These are phyloP conservation scores for Eupithecia inturbata DNA, from an alignment of 2,888 invertebrate species.

Conservation along the genomic window DNA sequence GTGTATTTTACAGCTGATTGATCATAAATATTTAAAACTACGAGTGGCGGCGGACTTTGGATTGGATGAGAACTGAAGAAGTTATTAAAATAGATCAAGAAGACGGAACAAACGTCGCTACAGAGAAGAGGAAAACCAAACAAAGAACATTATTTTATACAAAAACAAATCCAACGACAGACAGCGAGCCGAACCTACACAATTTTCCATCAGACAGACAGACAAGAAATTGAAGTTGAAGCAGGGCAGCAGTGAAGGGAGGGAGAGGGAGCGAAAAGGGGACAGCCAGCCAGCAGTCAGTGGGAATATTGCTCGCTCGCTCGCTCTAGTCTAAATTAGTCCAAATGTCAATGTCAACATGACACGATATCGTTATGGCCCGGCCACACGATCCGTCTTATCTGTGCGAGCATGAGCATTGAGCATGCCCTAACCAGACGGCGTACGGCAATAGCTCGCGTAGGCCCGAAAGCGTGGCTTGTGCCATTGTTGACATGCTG, in stretches of 20 bases:
- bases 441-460: too few species aligned
- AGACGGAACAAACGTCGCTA: neutral
- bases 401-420: too few species aligned
- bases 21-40: neutral
- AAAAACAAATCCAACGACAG: slow-evolving; percentile 3
- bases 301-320: too few species aligned
- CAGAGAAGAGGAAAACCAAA: neutral
- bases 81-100: neutral
- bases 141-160: too few species aligned
- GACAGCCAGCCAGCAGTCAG: too few species aligned
- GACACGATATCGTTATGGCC: too few species aligned
- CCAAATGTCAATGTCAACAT: neutral
- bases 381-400: too few species aligned
- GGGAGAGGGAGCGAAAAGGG: too few species aligned
- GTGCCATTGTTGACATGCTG: too few species aligned
- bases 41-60: neutral
- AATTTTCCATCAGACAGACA: neutral
- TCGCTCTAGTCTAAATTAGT: neutral
- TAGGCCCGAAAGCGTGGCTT: too few species aligned
- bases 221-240: neutral
- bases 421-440: too few species aligned
- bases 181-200: too few species aligned
- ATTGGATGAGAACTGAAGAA: neutral
- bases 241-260: neutral
- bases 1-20: slow-evolving; percentile 1